A percentile compares a stretch with the other conserved stretches of the same genome.
phyloP scores from a whole-genome alignment of 2,888 invertebrate genomes.

The Electrophaes corylata region DNA sequence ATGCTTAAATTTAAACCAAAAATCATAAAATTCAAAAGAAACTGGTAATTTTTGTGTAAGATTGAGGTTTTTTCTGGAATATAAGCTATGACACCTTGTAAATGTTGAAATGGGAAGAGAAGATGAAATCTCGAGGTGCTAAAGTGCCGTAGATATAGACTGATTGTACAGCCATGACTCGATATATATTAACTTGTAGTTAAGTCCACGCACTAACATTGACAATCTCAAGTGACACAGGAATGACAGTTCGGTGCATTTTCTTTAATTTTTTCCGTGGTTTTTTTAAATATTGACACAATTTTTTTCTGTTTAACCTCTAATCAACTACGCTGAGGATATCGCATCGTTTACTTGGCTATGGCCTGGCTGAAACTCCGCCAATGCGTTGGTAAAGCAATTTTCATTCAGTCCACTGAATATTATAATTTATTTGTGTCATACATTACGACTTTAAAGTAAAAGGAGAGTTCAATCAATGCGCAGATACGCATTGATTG shows the following conservation, averaged over 20 bases:
- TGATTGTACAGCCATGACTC: slow-evolving; percentile 79
- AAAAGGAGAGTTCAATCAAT: too few relatives aligned
- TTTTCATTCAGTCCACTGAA: too few relatives aligned
- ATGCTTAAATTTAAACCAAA: background rate
- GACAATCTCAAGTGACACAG: slow-evolving; percentile 52
- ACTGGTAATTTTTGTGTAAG: background rate
- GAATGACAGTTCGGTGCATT: slow-evolving; percentile 29
- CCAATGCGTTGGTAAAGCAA: too few relatives aligned
- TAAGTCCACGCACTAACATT: slow-evolving; percentile 49
- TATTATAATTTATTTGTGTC: too few relatives aligned
- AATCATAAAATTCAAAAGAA: background rate
- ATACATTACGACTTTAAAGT: too few relatives aligned
- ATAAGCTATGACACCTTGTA: slow-evolving; percentile 28
- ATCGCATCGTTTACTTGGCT: too few relatives aligned
- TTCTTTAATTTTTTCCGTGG: background rate
- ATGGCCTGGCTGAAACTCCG: too few relatives aligned
- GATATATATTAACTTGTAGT: slow-evolving; percentile 58
- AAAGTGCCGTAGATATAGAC: slow-evolving; percentile 73
- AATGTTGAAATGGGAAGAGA: slow-evolving; percentile 35
- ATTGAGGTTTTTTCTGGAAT: background rate
- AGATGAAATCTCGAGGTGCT: slow-evolving; percentile 66
- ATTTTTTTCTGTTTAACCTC: background rate
- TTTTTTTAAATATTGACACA: background rate
- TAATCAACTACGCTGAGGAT: too few relatives aligned
- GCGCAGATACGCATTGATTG: too few relatives aligned